Evolutionary conservation across 2,797 vertebrate species (phyloP).

Genomic region (Sebastes nivosus): DNA sequence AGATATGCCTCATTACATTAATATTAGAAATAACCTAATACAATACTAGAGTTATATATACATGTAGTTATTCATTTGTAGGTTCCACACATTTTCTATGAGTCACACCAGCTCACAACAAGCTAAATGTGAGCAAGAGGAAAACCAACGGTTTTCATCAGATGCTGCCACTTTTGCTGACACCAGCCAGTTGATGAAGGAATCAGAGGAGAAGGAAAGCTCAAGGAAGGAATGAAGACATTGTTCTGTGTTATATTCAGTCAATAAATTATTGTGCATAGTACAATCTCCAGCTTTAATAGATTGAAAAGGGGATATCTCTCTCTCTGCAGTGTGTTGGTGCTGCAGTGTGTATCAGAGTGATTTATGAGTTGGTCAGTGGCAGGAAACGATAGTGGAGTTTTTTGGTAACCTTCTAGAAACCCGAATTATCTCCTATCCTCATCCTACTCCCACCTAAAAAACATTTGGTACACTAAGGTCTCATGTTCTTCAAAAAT

Average conservation of each 20-base stretch:
- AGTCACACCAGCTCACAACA: no score
- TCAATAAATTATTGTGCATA: slow-evolving; percentile 9
- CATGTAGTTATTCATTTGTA: not conserved
- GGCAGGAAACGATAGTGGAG: not conserved
- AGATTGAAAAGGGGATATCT: not conserved
- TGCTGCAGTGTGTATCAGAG: not conserved
- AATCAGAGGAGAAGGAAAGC: not conserved
- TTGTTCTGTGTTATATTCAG: not conserved
- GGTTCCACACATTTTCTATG: not conserved
- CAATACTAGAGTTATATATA: not conserved
- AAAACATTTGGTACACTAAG: not conserved
- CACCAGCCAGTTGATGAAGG: not conserved
- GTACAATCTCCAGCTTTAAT: not conserved
- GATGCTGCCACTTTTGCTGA: not conserved
- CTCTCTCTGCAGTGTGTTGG: not conserved
- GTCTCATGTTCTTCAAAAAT: not conserved
- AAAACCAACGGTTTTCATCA: not conserved
- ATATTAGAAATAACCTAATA: not conserved
- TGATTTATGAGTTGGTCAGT: slow-evolving; percentile 15
- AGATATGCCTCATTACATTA: not conserved
- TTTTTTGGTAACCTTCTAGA: not conserved
- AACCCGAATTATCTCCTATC: not conserved
- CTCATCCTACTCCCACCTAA: not conserved
- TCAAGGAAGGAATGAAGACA: not conserved
- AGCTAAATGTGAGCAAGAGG: not conserved